Conservation (phyloP, 2,113 vertebrate species). For the Felis chaus region DNA sequence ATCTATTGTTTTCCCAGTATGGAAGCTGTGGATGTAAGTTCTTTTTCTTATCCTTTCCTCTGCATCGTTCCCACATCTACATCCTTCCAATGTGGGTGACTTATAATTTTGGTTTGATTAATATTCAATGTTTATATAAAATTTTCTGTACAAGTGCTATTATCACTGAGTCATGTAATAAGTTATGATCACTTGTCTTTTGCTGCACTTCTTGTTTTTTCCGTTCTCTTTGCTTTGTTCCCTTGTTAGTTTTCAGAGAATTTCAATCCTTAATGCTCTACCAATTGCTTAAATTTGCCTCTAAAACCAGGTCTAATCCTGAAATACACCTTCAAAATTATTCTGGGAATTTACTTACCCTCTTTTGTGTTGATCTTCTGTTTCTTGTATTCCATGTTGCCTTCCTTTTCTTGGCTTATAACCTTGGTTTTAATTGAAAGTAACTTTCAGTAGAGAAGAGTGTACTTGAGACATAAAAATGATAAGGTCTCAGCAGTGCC, state of each 20-base stretch:
- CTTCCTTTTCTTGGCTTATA: neutral
- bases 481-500: neutral
- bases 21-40: neutral
- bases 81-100: neutral
- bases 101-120: conserved; percentile 3
- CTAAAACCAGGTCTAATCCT: neutral
- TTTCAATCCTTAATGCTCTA: neutral
- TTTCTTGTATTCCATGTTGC: neutral
- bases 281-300: neutral
- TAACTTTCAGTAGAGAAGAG: neutral
- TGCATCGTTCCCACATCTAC: neutral
- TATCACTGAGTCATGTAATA: neutral
- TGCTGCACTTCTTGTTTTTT: neutral
- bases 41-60: neutral
- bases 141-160: neutral
- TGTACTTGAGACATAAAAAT: neutral
- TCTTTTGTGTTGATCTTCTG: neutral
- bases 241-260: neutral
- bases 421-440: neutral
- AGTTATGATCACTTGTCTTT: neutral
- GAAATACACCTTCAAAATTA: neutral
- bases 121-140: neutral
- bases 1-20: neutral
- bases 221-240: neutral
- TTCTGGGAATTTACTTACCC: neutral